These are phyloP conservation scores for Melanophora roralis DNA, from an alignment of 2,888 invertebrate genomes.

Conservation along the genomic window DNA sequence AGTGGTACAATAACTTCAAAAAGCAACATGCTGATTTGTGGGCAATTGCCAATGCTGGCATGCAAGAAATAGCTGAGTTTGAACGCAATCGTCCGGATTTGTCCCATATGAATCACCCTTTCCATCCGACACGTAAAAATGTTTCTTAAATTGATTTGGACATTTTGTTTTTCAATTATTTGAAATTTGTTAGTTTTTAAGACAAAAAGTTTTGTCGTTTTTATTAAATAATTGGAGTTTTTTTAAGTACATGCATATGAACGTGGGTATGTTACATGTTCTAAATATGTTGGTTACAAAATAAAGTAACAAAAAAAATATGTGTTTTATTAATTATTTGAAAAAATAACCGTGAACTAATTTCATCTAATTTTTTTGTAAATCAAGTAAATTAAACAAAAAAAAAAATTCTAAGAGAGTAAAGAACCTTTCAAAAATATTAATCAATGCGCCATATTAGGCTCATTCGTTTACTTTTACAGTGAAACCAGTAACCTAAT, in stretches of 20 bases:
- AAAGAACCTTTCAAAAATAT: too few relatives aligned
- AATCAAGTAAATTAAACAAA: too few relatives aligned
- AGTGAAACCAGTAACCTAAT: too few relatives aligned
- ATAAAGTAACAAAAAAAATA: background rate
- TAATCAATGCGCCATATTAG: too few relatives aligned
- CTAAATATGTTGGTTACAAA: background rate
- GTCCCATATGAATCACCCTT: conserved; percentile 83
- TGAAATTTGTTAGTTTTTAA: background rate
- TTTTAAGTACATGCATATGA: too few relatives aligned
- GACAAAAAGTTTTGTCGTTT: conserved; percentile 9
- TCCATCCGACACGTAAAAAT: conserved; percentile 83
- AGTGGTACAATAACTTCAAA: conserved; percentile 86
- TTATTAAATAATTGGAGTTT: too few relatives aligned
- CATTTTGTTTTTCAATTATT: too few relatives aligned
- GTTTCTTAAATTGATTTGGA: conserved; percentile 27
- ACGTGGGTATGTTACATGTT: conserved; percentile 26
- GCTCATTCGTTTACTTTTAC: too few relatives aligned
- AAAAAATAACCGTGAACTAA: too few relatives aligned
- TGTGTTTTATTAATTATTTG: too few relatives aligned
- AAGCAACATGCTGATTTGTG: conserved; percentile 83
- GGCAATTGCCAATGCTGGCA: conserved; percentile 83
- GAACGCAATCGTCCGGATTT: conserved; percentile 86
- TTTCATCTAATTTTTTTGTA: too few relatives aligned
- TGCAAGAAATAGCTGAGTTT: conserved; percentile 83
- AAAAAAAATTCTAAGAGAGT: too few relatives aligned